Percentiles rank a stretch among this genome's conserved stretches.
These are phyloP conservation scores for Leptocoma aspasia DNA, from an alignment of 2,113 vertebrate genomes.

Conservation along the genomic window DNA sequence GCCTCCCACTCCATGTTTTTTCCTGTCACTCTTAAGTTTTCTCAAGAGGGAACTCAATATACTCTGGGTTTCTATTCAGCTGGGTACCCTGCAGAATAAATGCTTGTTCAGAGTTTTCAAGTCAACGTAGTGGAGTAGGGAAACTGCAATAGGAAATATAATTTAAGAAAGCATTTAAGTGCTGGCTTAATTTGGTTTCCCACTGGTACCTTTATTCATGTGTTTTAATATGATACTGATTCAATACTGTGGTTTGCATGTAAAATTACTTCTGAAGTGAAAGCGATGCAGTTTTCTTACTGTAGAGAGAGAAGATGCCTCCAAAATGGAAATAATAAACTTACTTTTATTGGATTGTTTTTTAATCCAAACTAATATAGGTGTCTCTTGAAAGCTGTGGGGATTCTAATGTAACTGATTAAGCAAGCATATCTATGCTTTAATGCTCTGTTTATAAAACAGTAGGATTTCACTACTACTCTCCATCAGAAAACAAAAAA, in stretches of 20 bases:
- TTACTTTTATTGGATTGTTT: background rate
- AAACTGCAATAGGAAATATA: background rate
- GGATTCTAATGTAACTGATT: background rate
- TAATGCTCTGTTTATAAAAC: background rate
- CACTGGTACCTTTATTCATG: background rate
- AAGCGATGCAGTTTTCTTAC: background rate
- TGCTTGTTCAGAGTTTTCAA: background rate
- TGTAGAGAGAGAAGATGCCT: background rate
- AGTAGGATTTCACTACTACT: background rate
- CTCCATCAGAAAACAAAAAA: background rate
- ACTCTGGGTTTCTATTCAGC: background rate
- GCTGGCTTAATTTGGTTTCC: constrained; percentile 12
- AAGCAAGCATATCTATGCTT: background rate
- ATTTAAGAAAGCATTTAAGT: background rate
- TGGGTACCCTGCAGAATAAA: background rate
- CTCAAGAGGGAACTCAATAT: background rate
- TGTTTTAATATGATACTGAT: background rate
- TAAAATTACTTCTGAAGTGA: background rate
- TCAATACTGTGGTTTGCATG: background rate
- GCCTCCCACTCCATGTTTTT: background rate
- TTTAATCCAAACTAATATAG: background rate
- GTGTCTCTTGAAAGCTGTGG: background rate
- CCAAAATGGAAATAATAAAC: background rate
- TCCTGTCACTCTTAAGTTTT: background rate
- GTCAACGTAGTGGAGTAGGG: background rate